These are phyloP conservation scores for Drosophila orena DNA, from an alignment of 1,140 invertebrate genomes.

Conservation along the genomic window DNA sequence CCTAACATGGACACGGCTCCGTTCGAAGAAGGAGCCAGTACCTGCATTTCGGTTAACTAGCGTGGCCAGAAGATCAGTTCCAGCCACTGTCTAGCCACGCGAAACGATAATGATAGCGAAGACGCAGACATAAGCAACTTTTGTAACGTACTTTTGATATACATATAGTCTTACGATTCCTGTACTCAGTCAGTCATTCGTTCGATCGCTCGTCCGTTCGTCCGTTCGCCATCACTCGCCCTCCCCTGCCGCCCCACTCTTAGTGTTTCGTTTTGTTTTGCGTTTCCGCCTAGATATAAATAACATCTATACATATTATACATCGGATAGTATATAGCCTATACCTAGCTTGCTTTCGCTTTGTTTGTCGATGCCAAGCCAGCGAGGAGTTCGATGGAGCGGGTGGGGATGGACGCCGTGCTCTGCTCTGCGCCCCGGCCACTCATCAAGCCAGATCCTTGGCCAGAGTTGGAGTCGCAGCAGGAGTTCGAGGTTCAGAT, in stretches of 20 bases:
- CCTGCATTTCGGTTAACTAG: slow-evolving; percentile 31
- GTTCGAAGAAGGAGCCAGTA: not conserved
- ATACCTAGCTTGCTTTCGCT: slow-evolving; percentile 57
- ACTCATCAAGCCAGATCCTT: slow-evolving; percentile 16
- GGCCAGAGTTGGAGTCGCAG: not conserved
- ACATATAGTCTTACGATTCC: slow-evolving; percentile 47
- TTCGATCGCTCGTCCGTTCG: not conserved
- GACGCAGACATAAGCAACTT: slow-evolving; percentile 30
- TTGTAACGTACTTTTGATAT: slow-evolving; percentile 50
- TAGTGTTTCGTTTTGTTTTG: slow-evolving; percentile 30
- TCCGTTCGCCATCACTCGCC: slow-evolving; percentile 10
- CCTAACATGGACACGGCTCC: not conserved
- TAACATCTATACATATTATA: slow-evolving; percentile 44
- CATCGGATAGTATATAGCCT: slow-evolving; percentile 51
- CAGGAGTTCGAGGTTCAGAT: too few relatives aligned
- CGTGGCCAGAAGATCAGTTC: slow-evolving; percentile 26
- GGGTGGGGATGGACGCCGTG: slow-evolving; percentile 1
- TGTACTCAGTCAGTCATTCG: slow-evolving; percentile 21
- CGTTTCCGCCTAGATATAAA: slow-evolving; percentile 38
- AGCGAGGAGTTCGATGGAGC: slow-evolving; percentile 32
- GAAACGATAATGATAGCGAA: slow-evolving; percentile 3
- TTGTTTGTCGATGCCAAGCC: slow-evolving; percentile 35
- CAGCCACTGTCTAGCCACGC: slow-evolving; percentile 18
- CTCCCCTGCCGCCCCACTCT: slow-evolving; percentile 9
- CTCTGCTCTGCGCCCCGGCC: not conserved